A percentile compares a stretch with the other conserved stretches of the same genome.
Evolutionary conservation across 1,140 invertebrate genomes (phyloP).

Genomic region (Drosophila ironensis): DNA sequence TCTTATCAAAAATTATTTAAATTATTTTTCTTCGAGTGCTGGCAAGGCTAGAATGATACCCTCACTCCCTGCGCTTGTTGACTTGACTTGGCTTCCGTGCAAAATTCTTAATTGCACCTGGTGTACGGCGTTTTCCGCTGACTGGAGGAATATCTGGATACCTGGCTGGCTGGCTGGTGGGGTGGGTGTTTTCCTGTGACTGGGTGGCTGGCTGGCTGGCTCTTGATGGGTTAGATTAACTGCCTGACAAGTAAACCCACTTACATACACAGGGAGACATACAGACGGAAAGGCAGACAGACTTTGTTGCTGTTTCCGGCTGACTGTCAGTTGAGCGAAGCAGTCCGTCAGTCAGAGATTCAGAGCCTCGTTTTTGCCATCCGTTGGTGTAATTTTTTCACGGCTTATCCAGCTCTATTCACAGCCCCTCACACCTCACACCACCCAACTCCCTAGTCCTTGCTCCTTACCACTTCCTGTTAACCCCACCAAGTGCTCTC

Average conservation of each 20-base stretch:
- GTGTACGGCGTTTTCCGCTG: constrained; percentile 75
- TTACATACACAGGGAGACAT: constrained; percentile 20
- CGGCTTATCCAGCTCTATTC: constrained; percentile 48
- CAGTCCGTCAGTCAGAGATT: constrained; percentile 48
- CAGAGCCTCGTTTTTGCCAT: constrained; percentile 18
- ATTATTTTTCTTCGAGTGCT: not conserved
- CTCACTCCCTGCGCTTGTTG: constrained; percentile 26
- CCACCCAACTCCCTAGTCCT: not conserved
- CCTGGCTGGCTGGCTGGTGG: constrained; percentile 29
- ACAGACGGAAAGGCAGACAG: constrained; percentile 5
- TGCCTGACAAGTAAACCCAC: constrained; percentile 77
- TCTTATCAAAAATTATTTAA: too few relatives aligned
- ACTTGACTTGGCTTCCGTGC: constrained; percentile 77
- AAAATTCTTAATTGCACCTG: constrained; percentile 81
- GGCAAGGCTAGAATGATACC: constrained; percentile 13
- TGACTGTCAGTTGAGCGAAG: constrained; percentile 65
- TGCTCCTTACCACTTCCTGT: constrained; percentile 4
- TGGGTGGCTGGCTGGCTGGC: constrained; percentile 45
- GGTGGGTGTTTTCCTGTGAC: not conserved
- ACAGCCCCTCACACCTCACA: not conserved
- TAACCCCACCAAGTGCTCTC: constrained; percentile 54
- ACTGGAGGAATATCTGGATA: constrained; percentile 69
- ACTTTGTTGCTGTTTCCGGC: constrained; percentile 70
- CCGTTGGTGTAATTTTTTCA: constrained; percentile 69
- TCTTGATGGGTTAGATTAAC: constrained; percentile 78